Evolutionary conservation across 2,888 invertebrate species (phyloP).

Genomic region (Trachelus iudaicus): DNA sequence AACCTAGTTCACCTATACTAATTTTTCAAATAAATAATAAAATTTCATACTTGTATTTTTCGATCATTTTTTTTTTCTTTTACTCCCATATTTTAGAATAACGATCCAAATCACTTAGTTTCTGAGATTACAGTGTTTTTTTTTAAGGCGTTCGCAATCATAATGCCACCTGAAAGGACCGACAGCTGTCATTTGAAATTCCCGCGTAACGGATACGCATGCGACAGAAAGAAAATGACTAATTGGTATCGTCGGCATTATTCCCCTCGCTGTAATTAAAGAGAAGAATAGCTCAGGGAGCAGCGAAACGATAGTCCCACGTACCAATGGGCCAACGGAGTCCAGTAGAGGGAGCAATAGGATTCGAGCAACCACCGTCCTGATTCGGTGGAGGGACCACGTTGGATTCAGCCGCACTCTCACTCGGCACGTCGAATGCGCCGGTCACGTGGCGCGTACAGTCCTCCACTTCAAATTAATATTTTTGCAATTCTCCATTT

Average conservation of each 20-base stretch:
- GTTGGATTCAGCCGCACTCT: constrained; percentile 23
- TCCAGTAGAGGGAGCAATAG: neutral
- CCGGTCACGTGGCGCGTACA: constrained; percentile 20
- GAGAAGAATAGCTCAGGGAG: neutral
- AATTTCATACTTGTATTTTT: too few species aligned
- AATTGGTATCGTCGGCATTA: neutral
- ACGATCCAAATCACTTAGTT: too few species aligned
- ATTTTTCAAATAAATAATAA: too few species aligned
- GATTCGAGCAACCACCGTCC: constrained; percentile 1
- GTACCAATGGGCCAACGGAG: neutral
- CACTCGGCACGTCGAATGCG: constrained; percentile 23
- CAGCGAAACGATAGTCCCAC: neutral
- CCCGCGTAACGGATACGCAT: neutral
- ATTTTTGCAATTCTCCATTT: neutral
- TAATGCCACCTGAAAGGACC: neutral
- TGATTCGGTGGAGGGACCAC: constrained; percentile 19
- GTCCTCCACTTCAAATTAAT: constrained; percentile 8
- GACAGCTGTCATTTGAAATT: neutral
- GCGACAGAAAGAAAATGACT: neutral
- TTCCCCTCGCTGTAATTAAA: neutral
- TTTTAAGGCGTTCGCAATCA: too few species aligned
- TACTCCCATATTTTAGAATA: too few species aligned
- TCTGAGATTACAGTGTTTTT: too few species aligned
- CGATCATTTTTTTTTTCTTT: too few species aligned
- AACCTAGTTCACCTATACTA: too few species aligned